Base-by-base conservation (phyloP, 2,797 vertebrate genomes). In the Brotula barbata region DNA sequence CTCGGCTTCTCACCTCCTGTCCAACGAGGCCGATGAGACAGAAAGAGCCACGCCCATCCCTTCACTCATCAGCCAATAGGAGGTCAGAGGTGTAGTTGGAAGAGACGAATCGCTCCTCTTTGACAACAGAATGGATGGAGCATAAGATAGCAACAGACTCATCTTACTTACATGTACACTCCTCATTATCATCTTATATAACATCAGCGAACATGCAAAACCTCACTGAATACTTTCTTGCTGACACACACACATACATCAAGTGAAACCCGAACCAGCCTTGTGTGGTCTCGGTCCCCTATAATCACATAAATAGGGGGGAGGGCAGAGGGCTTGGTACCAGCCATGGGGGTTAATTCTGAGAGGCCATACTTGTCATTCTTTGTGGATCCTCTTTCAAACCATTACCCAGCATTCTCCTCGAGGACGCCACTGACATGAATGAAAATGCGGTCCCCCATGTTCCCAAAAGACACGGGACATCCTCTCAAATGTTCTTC, bases 301-400 rank as follows among this genome's bases (percentile, higher is more conserved):
- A 52, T 69, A 81, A 82, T 80, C 59, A 71, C 76, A 68, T 63
- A 71, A 85, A 82, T 68, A 71, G 49, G 55, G 47, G 47, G 68
- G 55, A 8, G 58, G 17, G 63, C 45, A 39, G 46, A 54, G 55
- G 74, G 69, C 51, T 51, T 11, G 34, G 58, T 77, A 71, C 28
- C 58, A 62, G 55, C 63, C 47, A 69, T 58, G 36, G 10, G 80
- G 77, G 79, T 69, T 79, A 46, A 71, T 53, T 68, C 65, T 75
- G 51, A 50, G 16, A 21, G 39, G 17, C 57, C 76, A 88, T 88
- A 39, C 64, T 52, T 72, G 33, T 75, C 73, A 77, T 88, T 83
- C 80, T 78, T 73, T 34, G 7, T 45, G 60, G 84, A 77, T 85
- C 73, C 31, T 52, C 69, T 85, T 83, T 81, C 73, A 69, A 16